Base-by-base conservation (phyloP, 1,140 invertebrate genomes). In the Carposina sasakii region DNA sequence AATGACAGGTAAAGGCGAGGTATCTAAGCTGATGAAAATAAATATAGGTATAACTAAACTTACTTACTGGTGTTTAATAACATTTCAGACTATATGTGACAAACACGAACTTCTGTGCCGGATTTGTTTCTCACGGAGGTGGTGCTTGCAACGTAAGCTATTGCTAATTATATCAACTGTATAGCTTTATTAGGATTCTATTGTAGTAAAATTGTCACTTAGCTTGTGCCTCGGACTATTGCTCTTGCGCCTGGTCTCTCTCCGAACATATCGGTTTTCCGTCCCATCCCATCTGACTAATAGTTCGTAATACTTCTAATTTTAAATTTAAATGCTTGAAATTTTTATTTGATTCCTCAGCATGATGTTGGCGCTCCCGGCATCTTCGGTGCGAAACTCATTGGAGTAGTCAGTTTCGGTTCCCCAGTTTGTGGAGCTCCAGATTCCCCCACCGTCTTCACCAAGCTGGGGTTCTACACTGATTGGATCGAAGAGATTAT, bases 371-470 rank as follows among this genome's bases (percentile, higher is more conserved):
- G 77, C 15, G 77, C 63, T 3, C 77, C 77, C 23, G 77, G 70
- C 0, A 54, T 81, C 15, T 52, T 63, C 0, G 49, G 57, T 1
- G 67, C 65, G 0, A 56, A 48, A 2, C 55, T 81, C 3, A 48
- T 63, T 19, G 75, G 77, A 0, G 57, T 81, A 0, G 57, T 76
- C 4, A 78, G 73, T 34, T 76, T 79, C 33, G 77, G 77, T 0
- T 64, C 74, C 2, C 70, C 70, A 0, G 50, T 61, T 1, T 79
- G 77, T 34, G 75, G 74, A 0, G 60, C 65, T 20, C 52, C 60
- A 2, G 76, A 78, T 24, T 57, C 72, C 4, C 77, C 77, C 1
- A 78, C 77, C 0, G 77, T 81, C n/a, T 81, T 81, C 49, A 76
- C 67, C 3, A 76, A 76, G 19, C 5, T 76, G 1, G 67, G 71